These are phyloP conservation scores for Phylloscopus trochilus DNA, from an alignment of 2,113 vertebrate species.

Conservation along the genomic window DNA sequence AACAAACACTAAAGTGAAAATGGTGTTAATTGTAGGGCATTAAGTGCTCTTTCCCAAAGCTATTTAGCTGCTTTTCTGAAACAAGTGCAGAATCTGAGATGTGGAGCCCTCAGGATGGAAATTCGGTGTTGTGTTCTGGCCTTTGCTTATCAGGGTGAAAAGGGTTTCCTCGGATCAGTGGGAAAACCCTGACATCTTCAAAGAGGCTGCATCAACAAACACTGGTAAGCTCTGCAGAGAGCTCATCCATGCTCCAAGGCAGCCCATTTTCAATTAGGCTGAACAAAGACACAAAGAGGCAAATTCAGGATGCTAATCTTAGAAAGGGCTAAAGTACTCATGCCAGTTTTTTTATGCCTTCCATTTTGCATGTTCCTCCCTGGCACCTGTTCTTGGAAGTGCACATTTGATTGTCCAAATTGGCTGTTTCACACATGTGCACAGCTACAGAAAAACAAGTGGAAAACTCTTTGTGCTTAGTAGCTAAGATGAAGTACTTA, in stretches of 20 bases:
- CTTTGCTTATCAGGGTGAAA: not conserved
- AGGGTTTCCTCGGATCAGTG: accelerated
- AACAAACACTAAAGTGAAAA: not conserved
- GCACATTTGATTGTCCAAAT: not conserved
- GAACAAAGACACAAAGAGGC: not conserved
- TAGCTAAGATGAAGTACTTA: constrained; percentile 17
- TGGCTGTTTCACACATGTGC: not conserved
- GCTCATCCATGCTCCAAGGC: not conserved
- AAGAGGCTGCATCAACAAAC: not conserved
- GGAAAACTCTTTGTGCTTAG: not conserved
- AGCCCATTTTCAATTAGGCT: not conserved
- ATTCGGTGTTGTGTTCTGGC: not conserved
- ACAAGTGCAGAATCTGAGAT: not conserved
- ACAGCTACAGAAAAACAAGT: not conserved
- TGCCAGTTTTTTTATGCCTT: not conserved
- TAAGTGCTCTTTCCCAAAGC: not conserved
- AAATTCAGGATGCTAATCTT: not conserved
- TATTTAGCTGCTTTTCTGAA: not conserved
- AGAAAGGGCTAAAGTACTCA: not conserved
- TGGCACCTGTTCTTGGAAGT: not conserved
- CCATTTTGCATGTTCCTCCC: not conserved
- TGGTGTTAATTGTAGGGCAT: not conserved
- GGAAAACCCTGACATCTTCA: not conserved
- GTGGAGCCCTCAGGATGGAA: not conserved
- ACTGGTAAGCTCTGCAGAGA: not conserved